Percentiles rank a stretch among this genome's conserved stretches.
phyloP scores from a whole-genome alignment of 2,888 invertebrate genomes.

The Morpho deidamia region DNA sequence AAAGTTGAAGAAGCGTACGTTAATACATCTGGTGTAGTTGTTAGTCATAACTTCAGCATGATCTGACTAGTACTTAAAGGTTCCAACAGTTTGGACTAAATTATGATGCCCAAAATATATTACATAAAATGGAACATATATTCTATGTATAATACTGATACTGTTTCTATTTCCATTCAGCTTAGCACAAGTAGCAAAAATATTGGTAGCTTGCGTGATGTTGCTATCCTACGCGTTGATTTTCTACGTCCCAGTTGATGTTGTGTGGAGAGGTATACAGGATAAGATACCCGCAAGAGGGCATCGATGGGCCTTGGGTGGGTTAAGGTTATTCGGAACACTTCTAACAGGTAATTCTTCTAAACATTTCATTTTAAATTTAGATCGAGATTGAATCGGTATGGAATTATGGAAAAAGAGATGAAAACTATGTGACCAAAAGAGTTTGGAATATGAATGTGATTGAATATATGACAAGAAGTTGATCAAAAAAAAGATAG shows the following conservation, averaged over 20 bases:
- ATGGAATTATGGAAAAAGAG: too few species aligned
- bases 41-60: too few species aligned
- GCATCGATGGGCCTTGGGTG: constrained; percentile 66
- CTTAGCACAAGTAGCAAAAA: constrained; percentile 86
- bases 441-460: too few species aligned
- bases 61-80: neutral
- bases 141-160: neutral
- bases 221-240: constrained; percentile 95
- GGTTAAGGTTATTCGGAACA: constrained; percentile 48
- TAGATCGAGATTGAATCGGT: too few species aligned
- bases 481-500: too few species aligned
- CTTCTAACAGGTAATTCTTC: constrained; percentile 46
- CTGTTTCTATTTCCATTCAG: constrained; percentile 48
- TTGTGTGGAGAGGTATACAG: constrained; percentile 88
- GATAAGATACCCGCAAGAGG: constrained; percentile 56
- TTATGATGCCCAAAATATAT: neutral
- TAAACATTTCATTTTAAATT: too few species aligned
- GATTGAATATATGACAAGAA: too few species aligned
- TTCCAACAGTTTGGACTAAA: neutral
- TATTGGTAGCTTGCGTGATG: constrained; percentile 92
- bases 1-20: too few species aligned
- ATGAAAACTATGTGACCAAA: too few species aligned
- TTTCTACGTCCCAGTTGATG: constrained; percentile 95
- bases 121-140: too few species aligned
- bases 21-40: too few species aligned